Evolutionary conservation across 2,113 vertebrate genomes (phyloP).

Genomic region (Campylomormyrus tamandua): DNA sequence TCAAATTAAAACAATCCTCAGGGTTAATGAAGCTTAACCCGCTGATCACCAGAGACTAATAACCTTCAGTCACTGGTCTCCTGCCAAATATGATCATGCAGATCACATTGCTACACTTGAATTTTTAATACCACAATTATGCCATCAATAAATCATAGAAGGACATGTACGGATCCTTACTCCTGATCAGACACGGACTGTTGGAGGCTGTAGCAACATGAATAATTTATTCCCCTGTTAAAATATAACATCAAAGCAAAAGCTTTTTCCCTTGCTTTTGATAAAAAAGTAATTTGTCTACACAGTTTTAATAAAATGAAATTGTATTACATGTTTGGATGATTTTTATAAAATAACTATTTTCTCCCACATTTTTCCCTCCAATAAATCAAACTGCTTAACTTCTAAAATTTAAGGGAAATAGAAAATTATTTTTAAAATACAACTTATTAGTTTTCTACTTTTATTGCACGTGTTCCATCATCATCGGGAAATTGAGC

Average conservation of each 20-base stretch:
- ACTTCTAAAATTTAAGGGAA: background rate
- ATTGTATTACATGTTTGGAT: background rate
- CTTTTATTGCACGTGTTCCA: background rate
- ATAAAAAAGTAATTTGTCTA: background rate
- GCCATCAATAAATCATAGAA: slow-evolving; percentile 30
- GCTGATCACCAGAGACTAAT: slow-evolving; percentile 23
- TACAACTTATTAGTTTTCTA: background rate
- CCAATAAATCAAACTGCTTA: background rate
- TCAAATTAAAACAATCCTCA: slow-evolving; percentile 19
- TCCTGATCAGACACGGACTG: slow-evolving; percentile 11
- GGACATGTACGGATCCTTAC: slow-evolving; percentile 21
- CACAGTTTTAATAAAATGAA: background rate
- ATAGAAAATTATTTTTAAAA: background rate
- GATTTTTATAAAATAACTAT: background rate
- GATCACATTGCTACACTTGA: slow-evolving; percentile 23
- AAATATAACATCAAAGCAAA: background rate
- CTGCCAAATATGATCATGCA: slow-evolving; percentile 30
- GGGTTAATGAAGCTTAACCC: slow-evolving; percentile 26
- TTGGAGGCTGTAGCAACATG: slow-evolving; percentile 6
- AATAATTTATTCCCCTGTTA: slow-evolving; percentile 12
- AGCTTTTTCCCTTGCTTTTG: background rate
- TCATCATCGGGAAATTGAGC: background rate
- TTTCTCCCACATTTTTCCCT: background rate
- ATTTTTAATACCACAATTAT: slow-evolving; percentile 37
- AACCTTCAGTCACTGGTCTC: slow-evolving; percentile 29